phyloP scores from a whole-genome alignment of 2,797 vertebrate genomes.

The Syndactyla subalaris region DNA sequence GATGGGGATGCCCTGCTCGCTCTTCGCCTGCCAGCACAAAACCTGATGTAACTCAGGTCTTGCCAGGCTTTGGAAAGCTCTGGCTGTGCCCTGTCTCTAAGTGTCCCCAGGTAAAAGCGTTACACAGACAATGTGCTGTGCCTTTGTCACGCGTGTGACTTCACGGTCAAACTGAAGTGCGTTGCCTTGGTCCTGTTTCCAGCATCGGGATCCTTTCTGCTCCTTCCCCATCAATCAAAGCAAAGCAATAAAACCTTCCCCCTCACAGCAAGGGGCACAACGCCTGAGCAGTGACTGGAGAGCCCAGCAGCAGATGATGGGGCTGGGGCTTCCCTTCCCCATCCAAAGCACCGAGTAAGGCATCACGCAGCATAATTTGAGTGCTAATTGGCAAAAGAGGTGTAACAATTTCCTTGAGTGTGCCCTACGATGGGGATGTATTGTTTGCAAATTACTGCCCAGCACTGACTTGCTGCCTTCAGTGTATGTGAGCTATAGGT shows the following conservation, averaged over 20 bases:
- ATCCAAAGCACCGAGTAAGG: neutral
- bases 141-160: neutral
- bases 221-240: neutral
- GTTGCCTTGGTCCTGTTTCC: neutral
- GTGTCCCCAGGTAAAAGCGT: neutral
- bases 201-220: neutral
- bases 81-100: neutral
- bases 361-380: neutral
- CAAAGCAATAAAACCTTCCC: constrained; percentile 50
- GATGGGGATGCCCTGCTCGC: neutral
- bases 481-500: neutral
- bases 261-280: neutral
- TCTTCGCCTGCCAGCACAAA: neutral
- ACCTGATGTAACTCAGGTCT: neutral
- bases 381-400: constrained; percentile 25
- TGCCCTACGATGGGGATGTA: neutral
- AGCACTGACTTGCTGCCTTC: constrained; percentile 9
- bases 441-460: constrained; percentile 33
- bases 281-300: neutral
- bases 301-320: fast-evolving
- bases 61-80: neutral
- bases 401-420: neutral
- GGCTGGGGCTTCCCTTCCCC: neutral
- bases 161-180: neutral
- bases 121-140: neutral